A percentile compares a stretch with the other conserved stretches of the same genome.
phyloP scores from a whole-genome alignment of 1,140 invertebrate species.

The Leptopilina clavipes region DNA sequence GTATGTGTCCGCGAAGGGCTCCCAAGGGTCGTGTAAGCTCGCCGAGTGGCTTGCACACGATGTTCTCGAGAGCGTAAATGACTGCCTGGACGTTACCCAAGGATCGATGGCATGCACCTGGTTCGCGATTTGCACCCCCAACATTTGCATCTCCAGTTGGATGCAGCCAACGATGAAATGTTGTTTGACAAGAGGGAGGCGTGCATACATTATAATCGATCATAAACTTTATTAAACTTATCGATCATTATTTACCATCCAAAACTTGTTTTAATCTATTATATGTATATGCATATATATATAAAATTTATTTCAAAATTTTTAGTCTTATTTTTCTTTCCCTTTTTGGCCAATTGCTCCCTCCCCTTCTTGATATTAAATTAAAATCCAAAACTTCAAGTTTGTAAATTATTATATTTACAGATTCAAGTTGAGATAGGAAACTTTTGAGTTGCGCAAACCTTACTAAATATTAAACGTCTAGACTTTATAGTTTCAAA shows the following conservation, averaged over 20 bases:
- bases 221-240: conserved; percentile 22
- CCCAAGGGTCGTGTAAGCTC: conserved; percentile 50
- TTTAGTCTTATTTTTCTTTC: too few species aligned
- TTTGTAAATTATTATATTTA: neutral
- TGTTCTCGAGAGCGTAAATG: conserved; percentile 49
- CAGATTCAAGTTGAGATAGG: neutral
- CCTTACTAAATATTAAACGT: conserved; percentile 20
- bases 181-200: conserved; percentile 23
- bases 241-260: conserved; percentile 4
- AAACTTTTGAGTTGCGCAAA: conserved; percentile 5
- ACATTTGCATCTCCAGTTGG: conserved; percentile 12
- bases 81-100: conserved; percentile 31
- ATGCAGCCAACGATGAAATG: conserved; percentile 23
- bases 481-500: neutral
- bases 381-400: neutral
- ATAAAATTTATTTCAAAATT: too few species aligned
- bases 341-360: too few species aligned
- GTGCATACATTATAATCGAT: conserved; percentile 31
- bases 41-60: conserved; percentile 26
- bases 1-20: conserved; percentile 43
- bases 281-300: too few species aligned
- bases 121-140: conserved; percentile 5
- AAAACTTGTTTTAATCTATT: too few species aligned
- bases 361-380: neutral
- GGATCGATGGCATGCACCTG: conserved; percentile 26